Conservation (phyloP, 2,113 vertebrate genomes). For the Vulpes lagopus region DNA sequence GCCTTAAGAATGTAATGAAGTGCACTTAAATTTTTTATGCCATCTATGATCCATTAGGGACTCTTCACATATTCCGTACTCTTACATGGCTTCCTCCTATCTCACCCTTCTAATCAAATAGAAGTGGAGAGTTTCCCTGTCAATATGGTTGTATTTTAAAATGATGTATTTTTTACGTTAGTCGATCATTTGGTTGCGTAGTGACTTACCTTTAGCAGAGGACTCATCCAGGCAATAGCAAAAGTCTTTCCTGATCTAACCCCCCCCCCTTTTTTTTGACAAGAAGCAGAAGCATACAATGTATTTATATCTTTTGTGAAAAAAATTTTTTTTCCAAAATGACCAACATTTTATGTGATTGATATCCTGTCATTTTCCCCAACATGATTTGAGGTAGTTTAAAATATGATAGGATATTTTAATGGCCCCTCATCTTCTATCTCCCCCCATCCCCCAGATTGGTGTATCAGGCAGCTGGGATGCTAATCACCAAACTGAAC, state of each 20-base stretch:
- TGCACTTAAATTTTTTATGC: conserved; percentile 19
- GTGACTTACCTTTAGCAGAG: conserved; percentile 27
- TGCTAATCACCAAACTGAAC: conserved; percentile 53
- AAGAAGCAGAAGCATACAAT: conserved; percentile 13
- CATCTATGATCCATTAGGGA: neutral
- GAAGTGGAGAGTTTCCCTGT: conserved; percentile 4
- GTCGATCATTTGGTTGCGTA: neutral
- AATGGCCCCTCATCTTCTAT: conserved; percentile 14
- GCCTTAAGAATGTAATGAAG: conserved; percentile 47
- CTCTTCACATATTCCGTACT: neutral
- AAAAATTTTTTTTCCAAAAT: conserved; percentile 41
- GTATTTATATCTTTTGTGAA: conserved; percentile 42
- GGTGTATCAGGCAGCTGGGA: neutral
- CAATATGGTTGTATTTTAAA: conserved; percentile 38
- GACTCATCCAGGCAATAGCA: neutral
- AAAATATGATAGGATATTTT: conserved; percentile 38
- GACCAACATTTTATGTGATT: conserved; percentile 47
- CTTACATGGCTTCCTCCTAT: neutral
- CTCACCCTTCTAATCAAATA: neutral
- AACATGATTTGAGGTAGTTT: conserved; percentile 57
- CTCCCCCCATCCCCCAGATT: neutral
- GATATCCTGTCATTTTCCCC: conserved; percentile 19
- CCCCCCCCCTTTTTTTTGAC: neutral
- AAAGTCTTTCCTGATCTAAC: conserved; percentile 35
- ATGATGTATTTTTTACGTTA: conserved; percentile 22